Evolutionary conservation across 2,797 vertebrate species (phyloP), one percentile per base, ranked within the genome.

Genomic region (Betta splendens): DNA sequence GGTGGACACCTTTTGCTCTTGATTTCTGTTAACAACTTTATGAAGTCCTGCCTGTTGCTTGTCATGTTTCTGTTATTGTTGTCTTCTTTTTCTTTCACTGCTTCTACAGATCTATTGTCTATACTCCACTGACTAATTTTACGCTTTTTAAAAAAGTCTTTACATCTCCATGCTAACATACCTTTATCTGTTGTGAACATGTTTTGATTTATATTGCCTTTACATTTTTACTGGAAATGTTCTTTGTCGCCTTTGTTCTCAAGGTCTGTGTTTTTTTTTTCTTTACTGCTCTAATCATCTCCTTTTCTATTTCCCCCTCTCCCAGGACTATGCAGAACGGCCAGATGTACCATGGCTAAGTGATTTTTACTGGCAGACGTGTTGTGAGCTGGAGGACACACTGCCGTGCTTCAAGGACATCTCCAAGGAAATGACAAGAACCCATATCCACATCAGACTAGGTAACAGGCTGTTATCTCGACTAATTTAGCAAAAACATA

Each of bases 321-420:
- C 15, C 26, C 47, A 94, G 89, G 84, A 91, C 20, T 56, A 21
- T 18, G 68, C 84, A 38, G 53, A 77, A 39, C 91, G 88, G 64
- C 92, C 94, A 25, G 76, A 90, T 3, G 68, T 88, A 13, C 83
- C 86, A 12, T 91, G 92, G 91, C 71, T 95, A 37, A 81, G 84
- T 75, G 86, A 92, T 46, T 67, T 64, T 22, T 36, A 73, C n/a
- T 94, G 91, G 94, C 76, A 89, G 40, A 87, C 82, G 0, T 94
- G 90, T 64, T 93, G 88, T 86, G 89, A 93, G 65, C 85, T 94
- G 53, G 90, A 93, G 59, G 79, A 93, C 60, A 74, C 48, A 1
- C 72, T 94, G 52, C 79, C 77, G 50, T 87, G 88, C 86, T 95
- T 95, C 84, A 85, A 83, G 44, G 89, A 85, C 73, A 89, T 95